Evolutionary conservation across 1,140 invertebrate species (phyloP), one percentile per base, ranked within the genome.

Genomic region (Hyles euphorbiae): DNA sequence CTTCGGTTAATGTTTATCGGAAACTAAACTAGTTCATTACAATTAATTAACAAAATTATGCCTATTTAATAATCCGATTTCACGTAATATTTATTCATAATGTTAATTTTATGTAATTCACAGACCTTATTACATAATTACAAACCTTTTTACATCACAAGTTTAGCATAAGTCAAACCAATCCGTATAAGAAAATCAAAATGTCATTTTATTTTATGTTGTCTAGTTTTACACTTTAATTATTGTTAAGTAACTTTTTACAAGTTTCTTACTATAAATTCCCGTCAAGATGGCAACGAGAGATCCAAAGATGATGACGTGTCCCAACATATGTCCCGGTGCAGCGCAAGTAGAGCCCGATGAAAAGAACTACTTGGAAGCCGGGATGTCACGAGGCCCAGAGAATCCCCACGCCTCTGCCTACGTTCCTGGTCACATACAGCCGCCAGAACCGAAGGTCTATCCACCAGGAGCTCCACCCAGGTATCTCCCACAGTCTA

Each of bases 381-480:
- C 68, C 7, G 71, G 74, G 4, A 33, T 32, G 44, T 56, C 60
- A 0, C 59, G 54, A 49, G 59, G 63, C 3, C 56, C 52, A 0
- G 68, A 72, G 5, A 76, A 77, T 58, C 56, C 59, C 8, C 44
- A 67, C 34, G 76, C 73, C 0, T 54, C 72, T 0, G 78, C 80
- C 10, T 88, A 88, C 34, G 63, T 72, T 2, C 85, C 85, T 33
- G 85, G 85, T 0, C 47, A 60, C n/a, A 76, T 88, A n/a, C 62
- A 68, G 40, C 85, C 82, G n/a, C 76, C 71, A 8, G 74, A 74
- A 55, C 68, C 67, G 7, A 84, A 77, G 59, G 43, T 75, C 2
- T 81, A 80, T 45, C 76, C 83, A 9, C 74, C 76, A 4, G 77
- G 68, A 46, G 82, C 83, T 32, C 85, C 83, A 6, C 85, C 82